Base-by-base conservation (phyloP, 2,797 vertebrate species). In the Lophius americanus region DNA sequence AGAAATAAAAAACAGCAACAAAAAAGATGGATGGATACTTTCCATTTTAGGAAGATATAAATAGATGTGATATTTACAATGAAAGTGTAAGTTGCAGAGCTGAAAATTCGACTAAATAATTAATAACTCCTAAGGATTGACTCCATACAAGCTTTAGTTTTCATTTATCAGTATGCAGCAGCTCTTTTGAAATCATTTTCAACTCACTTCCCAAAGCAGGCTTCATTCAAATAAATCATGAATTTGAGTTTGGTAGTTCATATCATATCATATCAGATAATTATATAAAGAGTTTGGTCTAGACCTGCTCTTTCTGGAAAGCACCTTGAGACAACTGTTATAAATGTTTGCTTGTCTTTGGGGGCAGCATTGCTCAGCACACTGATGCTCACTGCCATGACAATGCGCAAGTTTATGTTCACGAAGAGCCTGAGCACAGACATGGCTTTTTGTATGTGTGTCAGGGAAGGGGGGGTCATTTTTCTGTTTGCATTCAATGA, bases 361-460 rank as follows among this genome's bases (percentile, higher is more conserved):
- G 62, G 71, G 54, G 66, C 32, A 37, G 57, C 83, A 84, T 86
- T 73, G 60, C 72, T 79, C 75, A 71, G 51, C 70, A 46, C 51
- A 48, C 48, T 33, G 76, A 78, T 38, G 49, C 62, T 43, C 78
- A 61, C 64, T 81, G 77, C 77, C 79, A 77, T 85, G 85, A 84
- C 47, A 10, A 86, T 86, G 76, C 71, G 7, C 49, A 5, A 39
- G 0, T 42, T 61, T 58, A 67, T 70, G 23, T 60, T 54, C 32
- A 51, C 42, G 58, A 65, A 50, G 43, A 46, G 49, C 37, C 56
- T 3, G 73, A 76, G 75, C 35, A 83, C 79, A 84, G 81, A 64
- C 64, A 3, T 36, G 9, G 66, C 78, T 81, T 67, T 85, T 81
- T 83, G 61, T 48, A 14, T 47, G 63, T 42, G 61, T 48, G 70